Percentiles rank a stretch among this genome's conserved stretches.
phyloP scores from a whole-genome alignment of 2,113 vertebrate genomes.

The Podarcis raffonei region DNA sequence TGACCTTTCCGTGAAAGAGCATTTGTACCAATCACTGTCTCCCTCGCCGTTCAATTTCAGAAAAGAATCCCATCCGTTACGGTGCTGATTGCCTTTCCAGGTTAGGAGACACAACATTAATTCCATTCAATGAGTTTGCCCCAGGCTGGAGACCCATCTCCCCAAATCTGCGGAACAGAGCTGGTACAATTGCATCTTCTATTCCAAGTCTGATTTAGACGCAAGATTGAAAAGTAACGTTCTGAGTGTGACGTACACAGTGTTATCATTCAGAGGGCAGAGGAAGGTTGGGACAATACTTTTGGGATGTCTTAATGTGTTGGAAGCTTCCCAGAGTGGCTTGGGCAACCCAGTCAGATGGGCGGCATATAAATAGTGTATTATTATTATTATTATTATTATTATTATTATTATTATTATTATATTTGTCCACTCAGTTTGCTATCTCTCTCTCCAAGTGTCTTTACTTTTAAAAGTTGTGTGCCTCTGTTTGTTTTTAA shows the following conservation, averaged over 20 bases:
- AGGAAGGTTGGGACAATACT: no score
- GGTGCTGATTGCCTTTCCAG: background rate
- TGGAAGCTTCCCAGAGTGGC: no score
- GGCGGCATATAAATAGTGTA: no score
- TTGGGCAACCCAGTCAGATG: no score
- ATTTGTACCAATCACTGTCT: constrained; percentile 53
- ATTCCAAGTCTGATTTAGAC: background rate
- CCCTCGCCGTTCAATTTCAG: constrained; percentile 3
- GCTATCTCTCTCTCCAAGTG: no score
- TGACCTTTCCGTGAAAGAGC: constrained; percentile 60
- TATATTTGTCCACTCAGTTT: background rate
- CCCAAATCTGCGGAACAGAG: background rate
- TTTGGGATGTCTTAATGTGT: no score
- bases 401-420: no score
- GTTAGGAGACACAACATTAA: background rate
- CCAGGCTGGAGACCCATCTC: background rate
- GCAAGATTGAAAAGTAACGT: background rate
- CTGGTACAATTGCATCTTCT: background rate
- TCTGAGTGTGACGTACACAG: background rate
- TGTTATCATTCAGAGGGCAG: background rate
- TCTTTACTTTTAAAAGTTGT: no score
- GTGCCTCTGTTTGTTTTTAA: no score
- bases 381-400: no score
- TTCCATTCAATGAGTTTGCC: background rate
- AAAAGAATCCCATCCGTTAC: constrained; percentile 30